Percentiles rank a stretch among this genome's conserved stretches.
These are phyloP conservation scores for Monarcha castaneiventris DNA, from an alignment of 2,113 vertebrate genomes.

Conservation along the genomic window DNA sequence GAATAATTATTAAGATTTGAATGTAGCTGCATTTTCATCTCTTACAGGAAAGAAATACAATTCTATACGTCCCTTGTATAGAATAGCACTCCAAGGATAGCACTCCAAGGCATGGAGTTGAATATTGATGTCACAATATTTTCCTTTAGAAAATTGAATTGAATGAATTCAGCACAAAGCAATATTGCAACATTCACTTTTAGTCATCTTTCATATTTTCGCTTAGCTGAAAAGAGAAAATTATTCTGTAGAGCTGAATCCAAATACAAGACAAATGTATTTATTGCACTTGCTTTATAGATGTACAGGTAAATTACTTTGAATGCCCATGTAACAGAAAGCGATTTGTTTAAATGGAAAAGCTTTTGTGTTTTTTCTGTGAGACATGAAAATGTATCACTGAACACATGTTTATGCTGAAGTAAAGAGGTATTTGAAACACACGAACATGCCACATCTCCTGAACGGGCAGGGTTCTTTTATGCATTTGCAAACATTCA, in stretches of 20 bases:
- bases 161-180: neutral
- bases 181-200: neutral
- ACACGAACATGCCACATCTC: neutral
- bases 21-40: neutral
- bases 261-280: neutral
- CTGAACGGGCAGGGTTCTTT: neutral
- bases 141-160: neutral
- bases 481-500: neutral
- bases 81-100: neutral
- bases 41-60: neutral
- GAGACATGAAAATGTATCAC: neutral
- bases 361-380: neutral
- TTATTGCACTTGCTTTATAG: neutral
- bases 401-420: neutral
- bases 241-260: neutral
- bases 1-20: neutral
- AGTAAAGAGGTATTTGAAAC: neutral
- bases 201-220: neutral
- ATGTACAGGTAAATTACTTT: neutral
- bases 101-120: neutral
- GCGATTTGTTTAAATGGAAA: neutral
- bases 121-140: slow-evolving; percentile 3
- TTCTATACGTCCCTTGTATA: neutral
- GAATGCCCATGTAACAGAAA: neutral
- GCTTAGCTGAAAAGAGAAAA: neutral